phyloP scores from a whole-genome alignment of 2,888 invertebrate species.

The Apamea anceps region DNA sequence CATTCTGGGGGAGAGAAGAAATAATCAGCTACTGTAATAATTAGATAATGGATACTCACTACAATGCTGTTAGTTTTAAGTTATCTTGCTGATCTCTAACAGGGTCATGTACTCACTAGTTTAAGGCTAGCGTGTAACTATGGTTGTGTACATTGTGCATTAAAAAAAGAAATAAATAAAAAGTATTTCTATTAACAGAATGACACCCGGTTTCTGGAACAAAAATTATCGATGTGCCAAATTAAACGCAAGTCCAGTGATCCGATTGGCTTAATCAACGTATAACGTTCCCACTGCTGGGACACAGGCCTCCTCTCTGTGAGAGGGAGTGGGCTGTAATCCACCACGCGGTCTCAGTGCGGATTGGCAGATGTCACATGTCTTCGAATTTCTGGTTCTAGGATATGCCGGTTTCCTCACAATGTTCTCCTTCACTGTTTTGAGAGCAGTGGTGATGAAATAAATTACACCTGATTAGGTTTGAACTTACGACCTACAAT shows the following conservation, averaged over 20 bases:
- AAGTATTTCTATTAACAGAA: too few relatives aligned
- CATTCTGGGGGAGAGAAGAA: conserved; percentile 79
- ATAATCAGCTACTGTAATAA: neutral
- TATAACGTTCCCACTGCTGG: neutral
- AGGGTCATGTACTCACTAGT: too few relatives aligned
- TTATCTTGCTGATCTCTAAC: too few relatives aligned
- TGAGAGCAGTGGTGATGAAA: neutral
- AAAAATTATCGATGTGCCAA: neutral
- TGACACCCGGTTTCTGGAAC: neutral
- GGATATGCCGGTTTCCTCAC: neutral
- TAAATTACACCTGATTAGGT: neutral
- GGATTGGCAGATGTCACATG: neutral
- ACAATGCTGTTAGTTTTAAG: too few relatives aligned
- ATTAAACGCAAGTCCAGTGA: neutral
- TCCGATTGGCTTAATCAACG: neutral
- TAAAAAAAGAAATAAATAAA: too few relatives aligned
- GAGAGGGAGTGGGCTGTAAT: neutral
- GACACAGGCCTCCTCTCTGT: neutral
- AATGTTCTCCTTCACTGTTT: neutral
- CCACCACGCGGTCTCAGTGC: neutral
- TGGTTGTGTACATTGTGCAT: too few relatives aligned
- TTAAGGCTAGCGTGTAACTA: too few relatives aligned
- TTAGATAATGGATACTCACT: too few relatives aligned
- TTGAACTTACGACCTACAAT: neutral
- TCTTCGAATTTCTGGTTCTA: neutral